A percentile compares a stretch with the other conserved stretches of the same genome.
Evolutionary conservation across 37 sponge, comb jelly and placozoan species (phyloP).

Genomic region (Oopsacas minuta): DNA sequence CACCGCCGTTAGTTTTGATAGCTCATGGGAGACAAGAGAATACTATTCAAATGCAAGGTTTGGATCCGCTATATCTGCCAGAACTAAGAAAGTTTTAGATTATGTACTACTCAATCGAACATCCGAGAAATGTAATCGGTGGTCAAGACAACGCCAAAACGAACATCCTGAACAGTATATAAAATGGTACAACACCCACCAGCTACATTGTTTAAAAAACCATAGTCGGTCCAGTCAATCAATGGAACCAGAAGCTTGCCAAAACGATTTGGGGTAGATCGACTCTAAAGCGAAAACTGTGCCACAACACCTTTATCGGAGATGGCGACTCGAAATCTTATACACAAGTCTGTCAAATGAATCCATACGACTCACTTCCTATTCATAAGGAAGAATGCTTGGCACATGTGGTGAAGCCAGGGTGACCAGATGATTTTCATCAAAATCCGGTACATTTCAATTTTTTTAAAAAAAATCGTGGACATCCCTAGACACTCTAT

Average conservation of each 20-base stretch:
- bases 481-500: no score
- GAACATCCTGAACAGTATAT: neutral
- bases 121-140: neutral
- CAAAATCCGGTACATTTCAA: no score
- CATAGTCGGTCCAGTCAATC: neutral
- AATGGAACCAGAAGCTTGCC: neutral
- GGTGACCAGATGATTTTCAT: no score
- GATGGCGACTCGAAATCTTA: neutral
- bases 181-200: neutral
- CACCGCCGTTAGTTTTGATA: neutral
- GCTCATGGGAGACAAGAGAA: neutral
- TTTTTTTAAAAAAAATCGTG: no score
- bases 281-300: neutral
- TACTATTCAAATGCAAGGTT: neutral
- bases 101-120: neutral
- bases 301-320: neutral
- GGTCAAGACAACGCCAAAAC: neutral
- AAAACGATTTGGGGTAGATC: conserved; percentile 1
- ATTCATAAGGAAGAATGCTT: neutral
- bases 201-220: neutral
- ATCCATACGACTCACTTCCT: neutral
- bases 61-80: neutral
- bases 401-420: neutral
- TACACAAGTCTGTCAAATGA: neutral
- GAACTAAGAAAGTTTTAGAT: neutral